Percentiles rank a stretch among this genome's conserved stretches.
Conservation (phyloP, 2,797 vertebrate genomes). For the Gymnopithys bicolor region DNA sequence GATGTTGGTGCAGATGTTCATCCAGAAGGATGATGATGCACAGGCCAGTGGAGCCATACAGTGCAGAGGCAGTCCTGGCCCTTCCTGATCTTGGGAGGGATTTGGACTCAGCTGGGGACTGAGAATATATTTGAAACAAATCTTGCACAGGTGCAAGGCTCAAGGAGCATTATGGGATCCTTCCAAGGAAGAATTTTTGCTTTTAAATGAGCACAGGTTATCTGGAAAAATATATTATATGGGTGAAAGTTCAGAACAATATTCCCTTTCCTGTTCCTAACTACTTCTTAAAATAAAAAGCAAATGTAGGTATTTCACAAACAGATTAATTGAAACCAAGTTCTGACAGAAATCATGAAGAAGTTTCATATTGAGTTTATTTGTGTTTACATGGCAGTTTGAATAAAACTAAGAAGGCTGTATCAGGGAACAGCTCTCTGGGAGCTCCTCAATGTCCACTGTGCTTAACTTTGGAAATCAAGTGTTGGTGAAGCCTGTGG, state of each 20-base stretch:
- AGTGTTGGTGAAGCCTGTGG: constrained; percentile 67
- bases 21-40: not conserved
- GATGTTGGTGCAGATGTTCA: not conserved
- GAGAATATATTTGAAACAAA: not conserved
- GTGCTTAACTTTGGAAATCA: constrained; percentile 61
- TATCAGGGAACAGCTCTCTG: accelerated
- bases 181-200: not conserved
- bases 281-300: not conserved
- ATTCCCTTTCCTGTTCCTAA: not conserved
- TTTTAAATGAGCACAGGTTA: not conserved
- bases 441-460: accelerated
- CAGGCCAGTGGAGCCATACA: accelerated
- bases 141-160: not conserved
- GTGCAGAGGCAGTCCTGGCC: not conserved
- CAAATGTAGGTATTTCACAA: not conserved
- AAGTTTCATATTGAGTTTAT: not conserved
- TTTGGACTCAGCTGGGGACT: not conserved
- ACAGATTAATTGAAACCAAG: not conserved
- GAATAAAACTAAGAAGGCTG: not conserved
- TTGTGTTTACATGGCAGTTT: not conserved
- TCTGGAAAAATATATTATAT: accelerated
- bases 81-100: not conserved
- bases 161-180: not conserved
- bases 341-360: not conserved
- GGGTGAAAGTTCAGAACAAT: not conserved